These are phyloP conservation scores for Clunio marinus DNA, from an alignment of 2,888 invertebrate species.

Conservation along the genomic window DNA sequence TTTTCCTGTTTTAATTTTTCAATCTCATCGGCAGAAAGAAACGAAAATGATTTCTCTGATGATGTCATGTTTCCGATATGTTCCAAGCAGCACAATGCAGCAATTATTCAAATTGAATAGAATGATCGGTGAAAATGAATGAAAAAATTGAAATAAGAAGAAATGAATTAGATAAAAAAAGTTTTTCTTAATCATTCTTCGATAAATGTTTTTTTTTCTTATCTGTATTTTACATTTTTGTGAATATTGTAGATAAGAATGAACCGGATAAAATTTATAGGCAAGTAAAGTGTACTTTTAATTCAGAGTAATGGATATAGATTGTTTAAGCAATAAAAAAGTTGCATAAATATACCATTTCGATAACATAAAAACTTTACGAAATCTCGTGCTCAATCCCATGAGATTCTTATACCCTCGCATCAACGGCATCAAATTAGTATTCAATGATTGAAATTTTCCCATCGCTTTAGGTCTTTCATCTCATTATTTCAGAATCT, in stretches of 20 bases:
- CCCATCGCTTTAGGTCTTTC: neutral
- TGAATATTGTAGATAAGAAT: too few species aligned
- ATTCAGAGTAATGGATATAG: too few species aligned
- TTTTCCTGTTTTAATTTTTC: constrained; percentile 92
- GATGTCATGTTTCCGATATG: too few species aligned
- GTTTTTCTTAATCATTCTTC: too few species aligned
- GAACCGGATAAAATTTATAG: too few species aligned
- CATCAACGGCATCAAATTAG: constrained; percentile 1
- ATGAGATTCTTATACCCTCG: neutral
- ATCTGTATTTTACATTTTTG: too few species aligned
- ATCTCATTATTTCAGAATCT: neutral
- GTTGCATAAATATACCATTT: constrained; percentile 2
- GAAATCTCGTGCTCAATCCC: neutral
- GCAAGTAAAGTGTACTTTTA: too few species aligned
- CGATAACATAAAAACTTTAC: neutral
- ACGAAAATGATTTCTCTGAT: constrained; percentile 87
- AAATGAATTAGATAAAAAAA: neutral
- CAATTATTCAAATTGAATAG: neutral
- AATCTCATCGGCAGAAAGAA: constrained; percentile 88
- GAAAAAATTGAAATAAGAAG: constrained; percentile 35
- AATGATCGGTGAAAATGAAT: constrained; percentile 34
- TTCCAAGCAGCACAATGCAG: neutral
- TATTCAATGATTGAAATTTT: constrained; percentile 7
- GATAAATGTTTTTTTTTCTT: too few species aligned
- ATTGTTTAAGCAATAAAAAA: neutral